Base-by-base conservation (phyloP, 1,140 invertebrate species). In the Chionoecetes opilio region DNA sequence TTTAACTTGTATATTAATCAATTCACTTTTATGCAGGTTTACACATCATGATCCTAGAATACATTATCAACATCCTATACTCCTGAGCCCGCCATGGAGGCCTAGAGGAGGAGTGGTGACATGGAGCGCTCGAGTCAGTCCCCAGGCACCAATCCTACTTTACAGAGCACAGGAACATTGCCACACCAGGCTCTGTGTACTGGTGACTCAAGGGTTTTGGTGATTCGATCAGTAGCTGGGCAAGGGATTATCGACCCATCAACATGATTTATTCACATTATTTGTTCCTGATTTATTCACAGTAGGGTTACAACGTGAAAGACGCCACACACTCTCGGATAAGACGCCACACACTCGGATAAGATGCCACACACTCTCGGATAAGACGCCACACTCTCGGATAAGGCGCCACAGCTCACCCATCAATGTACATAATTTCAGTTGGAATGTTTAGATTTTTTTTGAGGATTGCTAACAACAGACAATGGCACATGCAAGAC, bases 371-470 rank as follows among this genome's bases (percentile, higher is more conserved):
- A n/a, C n/a, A n/a, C n/a, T n/a, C n/a, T n/a, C n/a, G n/a, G n/a
- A n/a, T n/a, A n/a, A n/a, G n/a, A n/a, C n/a, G n/a, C 46, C 46
- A 89, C 37, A 89, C 35, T 9, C 29, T 41, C 37, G 26, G 29
- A 89, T 46, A 31, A 46, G 37, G 31, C 38, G 31, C 85, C 14
- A n/a, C n/a, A n/a, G n/a, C 82, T 92, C 82, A 29, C 32, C 32
- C 37, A 29, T 84, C 29, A 92, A 92, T 35, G 34, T 31, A 92
- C 34, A 93, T 41, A 46, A 82, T 93, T 85, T 86, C 29, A 85
- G 38, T 32, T 93, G 92, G 92, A 93, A 93, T 93, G 92, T 93
- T 93, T 46, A 86, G 29, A 85, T 93, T 93, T 86, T 85, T 93
- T 86, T 85, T 93, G n/a, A 46, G 84, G 21, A 84, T 46, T 38